phyloP scores from a whole-genome alignment of 37 sponge, comb jelly and placozoan genomes.

The Ianthella basta region DNA sequence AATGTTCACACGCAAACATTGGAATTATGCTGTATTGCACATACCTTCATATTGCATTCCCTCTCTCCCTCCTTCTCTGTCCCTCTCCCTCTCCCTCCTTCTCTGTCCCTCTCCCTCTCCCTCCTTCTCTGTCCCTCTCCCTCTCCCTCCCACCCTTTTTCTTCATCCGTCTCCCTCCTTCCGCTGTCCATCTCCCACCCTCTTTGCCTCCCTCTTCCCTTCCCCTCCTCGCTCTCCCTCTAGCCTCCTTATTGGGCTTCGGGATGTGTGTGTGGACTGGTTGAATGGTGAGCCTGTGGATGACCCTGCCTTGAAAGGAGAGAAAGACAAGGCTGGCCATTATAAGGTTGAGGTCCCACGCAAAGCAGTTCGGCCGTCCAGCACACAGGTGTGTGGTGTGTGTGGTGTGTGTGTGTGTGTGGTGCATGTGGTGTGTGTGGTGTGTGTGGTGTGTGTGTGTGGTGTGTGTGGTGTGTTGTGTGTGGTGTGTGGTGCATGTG shows the following conservation, averaged over 20 bases:
- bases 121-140: no score
- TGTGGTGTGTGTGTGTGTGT: neutral
- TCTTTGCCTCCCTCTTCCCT: neutral
- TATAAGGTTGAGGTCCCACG: conserved; percentile 82
- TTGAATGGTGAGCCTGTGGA: conserved; percentile 86
- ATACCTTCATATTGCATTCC: neutral
- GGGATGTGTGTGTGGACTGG: conserved; percentile 97
- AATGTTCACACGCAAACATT: no score
- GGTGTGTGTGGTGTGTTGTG: neutral
- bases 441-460: neutral
- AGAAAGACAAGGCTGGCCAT: conserved; percentile 95
- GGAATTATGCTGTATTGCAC: neutral
- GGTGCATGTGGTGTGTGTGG: neutral
- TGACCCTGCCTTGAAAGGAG: conserved; percentile 94
- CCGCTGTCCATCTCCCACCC: no score
- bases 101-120: no score
- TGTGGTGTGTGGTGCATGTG: no score
- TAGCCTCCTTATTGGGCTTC: conserved; percentile 89
- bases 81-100: neutral
- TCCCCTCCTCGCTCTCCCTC: neutral
- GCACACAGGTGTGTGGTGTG: conserved; percentile 72
- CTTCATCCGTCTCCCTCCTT: no score
- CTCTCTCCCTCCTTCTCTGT: neutral
- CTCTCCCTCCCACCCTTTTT: no score
- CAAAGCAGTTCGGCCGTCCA: conserved; percentile 64